These are phyloP conservation scores for Galeopterus variegatus DNA, from an alignment of 2,113 vertebrate genomes.

Conservation along the genomic window DNA sequence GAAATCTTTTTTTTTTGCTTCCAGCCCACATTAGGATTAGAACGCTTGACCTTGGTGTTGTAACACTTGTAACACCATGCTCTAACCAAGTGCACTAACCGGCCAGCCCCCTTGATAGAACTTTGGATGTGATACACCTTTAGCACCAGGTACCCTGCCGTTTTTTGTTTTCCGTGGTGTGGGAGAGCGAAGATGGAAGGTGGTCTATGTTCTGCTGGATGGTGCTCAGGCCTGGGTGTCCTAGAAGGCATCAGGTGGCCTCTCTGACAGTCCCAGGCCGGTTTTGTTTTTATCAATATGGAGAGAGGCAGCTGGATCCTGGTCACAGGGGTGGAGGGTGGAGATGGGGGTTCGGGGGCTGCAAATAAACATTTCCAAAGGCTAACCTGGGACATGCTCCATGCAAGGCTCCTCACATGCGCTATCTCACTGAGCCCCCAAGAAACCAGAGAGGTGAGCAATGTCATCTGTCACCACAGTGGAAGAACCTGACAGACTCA, in stretches of 20 bases:
- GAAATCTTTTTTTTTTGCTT: no score
- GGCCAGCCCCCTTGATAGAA: background rate
- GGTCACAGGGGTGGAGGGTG: background rate
- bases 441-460: background rate
- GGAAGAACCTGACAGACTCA: background rate
- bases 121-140: background rate
- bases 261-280: background rate
- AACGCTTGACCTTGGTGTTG: no score
- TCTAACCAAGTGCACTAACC: no score
- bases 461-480: fast-evolving
- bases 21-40: no score
- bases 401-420: background rate
- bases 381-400: background rate
- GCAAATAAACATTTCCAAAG: background rate
- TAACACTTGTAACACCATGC: no score
- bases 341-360: background rate
- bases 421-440: background rate
- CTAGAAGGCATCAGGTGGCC: background rate
- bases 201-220: background rate
- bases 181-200: background rate
- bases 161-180: background rate
- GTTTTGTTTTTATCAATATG: background rate
- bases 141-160: background rate
- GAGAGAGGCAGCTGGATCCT: background rate
- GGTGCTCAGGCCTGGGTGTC: background rate